Evolutionary conservation across 2,888 invertebrate species (phyloP).

Genomic region (Cantharis flavilabris): DNA sequence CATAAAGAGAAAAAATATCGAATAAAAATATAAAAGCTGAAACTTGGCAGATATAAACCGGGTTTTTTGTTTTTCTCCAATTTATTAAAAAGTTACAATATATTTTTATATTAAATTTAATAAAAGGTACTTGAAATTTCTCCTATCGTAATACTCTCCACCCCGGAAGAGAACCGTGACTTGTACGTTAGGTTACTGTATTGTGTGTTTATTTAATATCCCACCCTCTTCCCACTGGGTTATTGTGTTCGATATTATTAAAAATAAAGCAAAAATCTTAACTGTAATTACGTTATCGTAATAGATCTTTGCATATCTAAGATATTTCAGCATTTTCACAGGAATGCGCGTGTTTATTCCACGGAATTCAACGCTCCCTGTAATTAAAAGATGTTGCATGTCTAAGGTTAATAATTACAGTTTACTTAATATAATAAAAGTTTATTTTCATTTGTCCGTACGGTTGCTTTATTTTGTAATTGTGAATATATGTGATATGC

Average conservation of each 20-base stretch:
- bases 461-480: slow-evolving; percentile 40
- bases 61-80: not conserved
- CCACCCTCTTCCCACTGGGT: not conserved
- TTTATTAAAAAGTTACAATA: not conserved
- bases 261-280: slow-evolving; percentile 21
- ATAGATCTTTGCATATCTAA: slow-evolving; percentile 29
- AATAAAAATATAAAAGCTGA: not conserved
- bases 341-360: slow-evolving; percentile 30
- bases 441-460: slow-evolving; percentile 40
- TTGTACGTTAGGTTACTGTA: not conserved
- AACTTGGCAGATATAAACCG: not conserved
- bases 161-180: not conserved
- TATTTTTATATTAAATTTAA: not conserved
- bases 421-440: slow-evolving; percentile 36
- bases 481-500: slow-evolving; percentile 41
- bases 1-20: not conserved
- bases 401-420: slow-evolving; percentile 38
- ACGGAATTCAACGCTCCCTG: slow-evolving; percentile 32
- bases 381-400: slow-evolving; percentile 41
- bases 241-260: slow-evolving; percentile 3
- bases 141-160: not conserved
- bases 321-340: slow-evolving; percentile 26
- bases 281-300: slow-evolving; percentile 28
- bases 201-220: not conserved
- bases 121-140: not conserved